Evolutionary conservation across 2,888 invertebrate genomes (phyloP), one percentile per base, ranked within the genome.

Genomic region (Stenichneumon culpator): DNA sequence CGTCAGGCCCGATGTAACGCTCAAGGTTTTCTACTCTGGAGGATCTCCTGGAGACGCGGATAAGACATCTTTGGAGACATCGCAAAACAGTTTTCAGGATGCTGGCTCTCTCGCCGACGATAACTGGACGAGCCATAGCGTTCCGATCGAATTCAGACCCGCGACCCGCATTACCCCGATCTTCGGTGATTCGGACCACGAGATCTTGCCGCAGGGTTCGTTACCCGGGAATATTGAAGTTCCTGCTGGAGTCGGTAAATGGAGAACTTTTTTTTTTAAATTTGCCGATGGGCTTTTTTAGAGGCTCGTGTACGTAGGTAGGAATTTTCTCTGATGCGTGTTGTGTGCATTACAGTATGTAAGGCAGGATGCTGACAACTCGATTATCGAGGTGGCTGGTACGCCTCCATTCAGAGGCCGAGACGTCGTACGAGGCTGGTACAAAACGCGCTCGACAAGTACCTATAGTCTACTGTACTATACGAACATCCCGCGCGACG

Each of bases 401-500:
- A 70, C 80, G 86, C 82, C 86, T 90, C 87, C 89, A 91, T 92
- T 91, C 90, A 89, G 83, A 88, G 86, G 70, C 82, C 75, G 84
- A 84, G 86, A 73, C 80, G 81, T 89, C 89, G 88, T 90, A 89
- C 86, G 89, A 90, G 57, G 90, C 87, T 86, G 84, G 86, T 89
- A 91, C 90, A 92, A 91, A 91, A 91, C 89, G 86, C 83, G 87
- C 87, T 83, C 88, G 89, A 90, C 88, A 88, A 90, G 83, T 88
- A 90, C 86, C 87, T 89, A 89, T 86, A 88, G 82, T 82, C 84
- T 74, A 73, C 85, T 81, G 75, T 79, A 68, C 79, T 65, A 52
- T 65, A 32, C 28, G 32, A 47, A 52, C 67, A 72, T 22, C 63
- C 60, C 68, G 52, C 68, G 52, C 68, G 69, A 74, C 60, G 81